Base-by-base conservation (phyloP, 2,888 invertebrate genomes). In the Stenolophus ochropezus region DNA sequence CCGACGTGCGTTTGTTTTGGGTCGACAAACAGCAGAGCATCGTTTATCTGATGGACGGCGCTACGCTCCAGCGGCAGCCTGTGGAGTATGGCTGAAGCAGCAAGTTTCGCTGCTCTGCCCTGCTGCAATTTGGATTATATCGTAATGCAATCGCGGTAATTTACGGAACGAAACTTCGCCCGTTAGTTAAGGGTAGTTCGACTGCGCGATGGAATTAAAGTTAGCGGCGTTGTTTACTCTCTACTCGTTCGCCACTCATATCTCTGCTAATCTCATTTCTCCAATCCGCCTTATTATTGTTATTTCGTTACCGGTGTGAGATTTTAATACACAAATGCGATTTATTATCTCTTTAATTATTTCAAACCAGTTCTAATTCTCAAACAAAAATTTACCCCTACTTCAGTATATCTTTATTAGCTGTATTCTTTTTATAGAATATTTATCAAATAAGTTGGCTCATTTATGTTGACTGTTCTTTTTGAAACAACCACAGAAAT, bases 81-180 rank as follows among this genome's bases (percentile, higher is more conserved):
- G 11, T 11, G 8, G 8, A 42, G 33, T 8, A 42, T 42, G 11
- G 33, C 18, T 14, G 61, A 23, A 25, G 61, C 27, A 61, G 56
- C 61, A 69, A 69, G 65, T 69, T 69, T 33, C 27, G 16, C 33
- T 18, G 16, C 65, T 16, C 65, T 11, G 51, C 56, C 42, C 33
- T 33, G 53, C 75, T 75, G 76, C 53, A 76, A 76, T 76, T 76
- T 76, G 77, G 77, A 61, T 77, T 77, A 77, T 77, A 77, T 77
- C 77, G 65, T 77, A 77, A 65, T 61, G 77, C 49, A 77, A 77
- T 77, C 77, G 77, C 16, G 6, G 65, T 77, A 77, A 77, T 77
- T 77, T 65, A 77, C 77, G 21, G 61, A 61, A 56, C 75, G 33
- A 27, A 76, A 76, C 53, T 76, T 76, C 33, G 25, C 25, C 16